Conservation (phyloP, 2,797 vertebrate species). For the Amniataba percoides region DNA sequence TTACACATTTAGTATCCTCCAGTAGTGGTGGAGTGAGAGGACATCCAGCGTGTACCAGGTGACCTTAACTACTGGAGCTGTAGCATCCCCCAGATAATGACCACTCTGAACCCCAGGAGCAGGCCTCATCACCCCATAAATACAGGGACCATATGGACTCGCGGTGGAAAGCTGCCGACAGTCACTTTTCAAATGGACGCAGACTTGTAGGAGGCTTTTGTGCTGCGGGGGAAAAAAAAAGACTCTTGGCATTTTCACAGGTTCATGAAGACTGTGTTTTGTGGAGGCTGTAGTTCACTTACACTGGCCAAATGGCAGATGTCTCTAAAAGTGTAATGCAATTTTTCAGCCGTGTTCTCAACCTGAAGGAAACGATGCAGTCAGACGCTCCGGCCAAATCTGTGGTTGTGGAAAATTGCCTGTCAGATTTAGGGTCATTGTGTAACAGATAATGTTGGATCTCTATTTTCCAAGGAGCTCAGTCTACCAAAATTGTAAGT, state of each 20-base stretch:
- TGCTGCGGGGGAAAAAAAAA: slow-evolving; percentile 47
- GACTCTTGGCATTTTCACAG: slow-evolving; percentile 51
- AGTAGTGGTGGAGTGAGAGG: slow-evolving; percentile 67
- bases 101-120: slow-evolving; percentile 78
- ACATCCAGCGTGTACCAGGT: slow-evolving; percentile 72
- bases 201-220: slow-evolving; percentile 70
- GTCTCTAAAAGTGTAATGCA: slow-evolving; percentile 41
- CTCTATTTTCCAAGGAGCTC: slow-evolving; percentile 5
- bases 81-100: slow-evolving; percentile 83
- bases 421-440: slow-evolving; percentile 15
- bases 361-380: slow-evolving; percentile 36
- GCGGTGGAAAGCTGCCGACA: slow-evolving; percentile 61
- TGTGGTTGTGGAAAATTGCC: slow-evolving; percentile 13
- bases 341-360: slow-evolving; percentile 27
- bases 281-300: slow-evolving; percentile 51
- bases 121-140: slow-evolving; percentile 77
- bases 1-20: slow-evolving; percentile 82
- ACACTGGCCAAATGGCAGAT: slow-evolving; percentile 55
- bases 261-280: slow-evolving; percentile 61
- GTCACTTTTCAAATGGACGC: slow-evolving; percentile 76
- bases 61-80: slow-evolving; percentile 81
- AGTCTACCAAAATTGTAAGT: background rate
- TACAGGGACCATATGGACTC: slow-evolving; percentile 72
- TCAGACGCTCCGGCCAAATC: slow-evolving; percentile 18
- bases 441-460: slow-evolving; percentile 18